phyloP scores from a whole-genome alignment of 2,888 invertebrate genomes.

The Amorpha juglandis region DNA sequence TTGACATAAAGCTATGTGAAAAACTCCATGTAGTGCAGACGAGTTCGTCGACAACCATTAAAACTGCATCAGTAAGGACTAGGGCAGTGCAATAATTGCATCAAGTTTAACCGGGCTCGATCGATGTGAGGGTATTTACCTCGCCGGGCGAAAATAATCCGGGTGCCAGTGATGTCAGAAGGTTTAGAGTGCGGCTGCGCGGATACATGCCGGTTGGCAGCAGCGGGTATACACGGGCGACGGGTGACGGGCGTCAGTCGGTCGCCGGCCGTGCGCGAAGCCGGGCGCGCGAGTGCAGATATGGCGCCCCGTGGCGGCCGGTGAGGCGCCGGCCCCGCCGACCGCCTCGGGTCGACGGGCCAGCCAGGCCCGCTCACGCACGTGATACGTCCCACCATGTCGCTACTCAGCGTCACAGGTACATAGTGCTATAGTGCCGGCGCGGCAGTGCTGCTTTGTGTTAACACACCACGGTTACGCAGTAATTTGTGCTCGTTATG shows the following conservation, averaged over 20 bases:
- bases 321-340: slow-evolving; percentile 84
- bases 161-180: slow-evolving; percentile 82
- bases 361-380: slow-evolving; percentile 65
- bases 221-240: slow-evolving; percentile 35
- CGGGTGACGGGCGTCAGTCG: slow-evolving; percentile 55
- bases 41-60: slow-evolving; percentile 42
- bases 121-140: slow-evolving; percentile 85
- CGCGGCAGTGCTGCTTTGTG: slow-evolving; percentile 54
- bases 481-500: slow-evolving; percentile 61
- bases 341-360: slow-evolving; percentile 84
- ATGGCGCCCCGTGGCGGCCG: slow-evolving; percentile 83
- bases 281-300: slow-evolving; percentile 75
- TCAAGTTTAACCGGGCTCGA: slow-evolving; percentile 81
- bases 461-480: slow-evolving; percentile 51
- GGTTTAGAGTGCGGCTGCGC: slow-evolving; percentile 51
- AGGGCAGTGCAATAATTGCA: slow-evolving; percentile 83
- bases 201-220: slow-evolving; percentile 45
- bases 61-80: slow-evolving; percentile 71
- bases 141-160: slow-evolving; percentile 83
- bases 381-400: slow-evolving; percentile 76
- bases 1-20: slow-evolving; percentile 8
- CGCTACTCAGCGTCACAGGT: slow-evolving; percentile 85
- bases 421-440: slow-evolving; percentile 51
- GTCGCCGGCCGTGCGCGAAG: slow-evolving; percentile 78
- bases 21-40: slow-evolving; percentile 13